phyloP scores from a whole-genome alignment of 2,113 vertebrate species.

The Chitala chitala region DNA sequence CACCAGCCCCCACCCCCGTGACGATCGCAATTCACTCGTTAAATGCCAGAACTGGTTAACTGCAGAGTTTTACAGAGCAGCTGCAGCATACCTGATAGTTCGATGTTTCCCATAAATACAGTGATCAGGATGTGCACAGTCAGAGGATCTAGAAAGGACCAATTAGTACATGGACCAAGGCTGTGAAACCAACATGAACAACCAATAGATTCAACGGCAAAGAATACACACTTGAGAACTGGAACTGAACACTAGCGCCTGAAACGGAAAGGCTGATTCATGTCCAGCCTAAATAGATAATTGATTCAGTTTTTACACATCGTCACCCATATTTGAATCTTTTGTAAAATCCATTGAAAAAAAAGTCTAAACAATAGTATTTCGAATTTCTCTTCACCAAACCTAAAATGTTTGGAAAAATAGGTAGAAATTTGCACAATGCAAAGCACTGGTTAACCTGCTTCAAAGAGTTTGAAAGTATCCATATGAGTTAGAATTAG shows the following conservation, averaged over 20 bases:
- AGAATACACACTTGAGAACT: neutral
- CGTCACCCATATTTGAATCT: no score
- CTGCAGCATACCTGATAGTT: no score
- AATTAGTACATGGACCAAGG: no score
- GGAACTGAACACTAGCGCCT: neutral
- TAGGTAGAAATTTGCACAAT: neutral
- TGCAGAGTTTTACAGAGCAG: neutral
- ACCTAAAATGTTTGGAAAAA: no score
- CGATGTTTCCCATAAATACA: neutral
- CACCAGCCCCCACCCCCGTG: neutral
- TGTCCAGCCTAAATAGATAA: no score
- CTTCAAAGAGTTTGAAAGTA: neutral
- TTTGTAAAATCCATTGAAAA: no score
- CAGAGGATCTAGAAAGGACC: neutral
- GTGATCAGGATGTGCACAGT: neutral
- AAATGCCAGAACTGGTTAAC: neutral
- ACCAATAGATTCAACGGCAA: neutral
- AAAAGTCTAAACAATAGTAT: no score
- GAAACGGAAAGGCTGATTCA: neutral
- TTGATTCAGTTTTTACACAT: no score
- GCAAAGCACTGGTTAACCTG: no score
- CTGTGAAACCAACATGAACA: neutral
- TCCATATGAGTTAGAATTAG: neutral
- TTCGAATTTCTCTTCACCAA: no score
- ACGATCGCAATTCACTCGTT: neutral